A percentile compares a stretch with the other conserved stretches of the same genome.
Evolutionary conservation across 2,113 vertebrate genomes (phyloP).

Genomic region (Ellobius talpinus): DNA sequence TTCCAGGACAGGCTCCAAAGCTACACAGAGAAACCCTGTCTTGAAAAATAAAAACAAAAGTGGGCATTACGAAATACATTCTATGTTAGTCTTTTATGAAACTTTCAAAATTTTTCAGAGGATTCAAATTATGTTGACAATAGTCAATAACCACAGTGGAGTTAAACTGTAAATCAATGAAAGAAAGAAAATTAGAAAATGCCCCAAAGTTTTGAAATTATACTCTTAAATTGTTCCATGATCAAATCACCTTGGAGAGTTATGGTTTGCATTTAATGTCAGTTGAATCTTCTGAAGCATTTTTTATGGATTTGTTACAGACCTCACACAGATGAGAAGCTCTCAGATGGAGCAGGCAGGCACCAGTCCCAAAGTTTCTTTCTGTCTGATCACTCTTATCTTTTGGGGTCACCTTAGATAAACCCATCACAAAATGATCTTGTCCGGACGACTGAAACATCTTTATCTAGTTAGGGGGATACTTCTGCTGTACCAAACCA

Average conservation of each 20-base stretch:
- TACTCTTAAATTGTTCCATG: conserved; percentile 4
- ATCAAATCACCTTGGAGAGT: neutral
- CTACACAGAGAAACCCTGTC: too few species aligned
- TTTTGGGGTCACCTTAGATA: neutral
- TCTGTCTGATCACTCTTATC: neutral
- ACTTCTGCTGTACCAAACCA: neutral
- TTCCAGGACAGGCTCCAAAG: too few species aligned
- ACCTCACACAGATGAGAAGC: neutral
- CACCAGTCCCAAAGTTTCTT: neutral
- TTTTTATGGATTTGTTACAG: conserved; percentile 25
- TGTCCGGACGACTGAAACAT: neutral
- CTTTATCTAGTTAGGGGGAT: conserved; percentile 1
- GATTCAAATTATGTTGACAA: conserved; percentile 18
- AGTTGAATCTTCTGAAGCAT: neutral
- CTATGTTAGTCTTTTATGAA: neutral
- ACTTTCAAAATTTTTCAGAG: neutral
- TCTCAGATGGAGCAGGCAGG: neutral
- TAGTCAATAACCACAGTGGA: neutral
- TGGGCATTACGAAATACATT: neutral
- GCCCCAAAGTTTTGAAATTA: neutral
- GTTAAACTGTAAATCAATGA: conserved; percentile 36
- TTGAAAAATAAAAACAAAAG: neutral
- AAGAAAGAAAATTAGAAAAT: conserved; percentile 33
- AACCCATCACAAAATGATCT: neutral
- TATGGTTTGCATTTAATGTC: neutral